These are phyloP conservation scores for Enteromius radiatus DNA, from an alignment of 2,797 vertebrate genomes.

Conservation along the genomic window DNA sequence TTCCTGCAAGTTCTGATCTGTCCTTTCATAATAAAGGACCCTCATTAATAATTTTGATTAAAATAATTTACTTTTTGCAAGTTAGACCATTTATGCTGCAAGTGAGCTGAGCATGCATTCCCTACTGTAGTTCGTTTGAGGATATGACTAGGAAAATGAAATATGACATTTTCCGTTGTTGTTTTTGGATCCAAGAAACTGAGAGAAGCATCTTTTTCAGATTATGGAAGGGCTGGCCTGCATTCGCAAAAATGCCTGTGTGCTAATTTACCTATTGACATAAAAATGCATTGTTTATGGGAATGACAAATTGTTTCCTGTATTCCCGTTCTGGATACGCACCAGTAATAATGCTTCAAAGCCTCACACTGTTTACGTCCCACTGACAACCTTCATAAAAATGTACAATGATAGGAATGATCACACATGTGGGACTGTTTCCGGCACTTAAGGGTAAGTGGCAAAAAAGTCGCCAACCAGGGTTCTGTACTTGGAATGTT, in stretches of 20 bases:
- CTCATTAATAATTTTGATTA: too few species aligned
- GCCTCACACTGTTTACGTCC: not conserved
- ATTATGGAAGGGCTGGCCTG: constrained; percentile 25
- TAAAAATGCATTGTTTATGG: constrained; percentile 37
- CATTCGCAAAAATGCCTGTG: constrained; percentile 2
- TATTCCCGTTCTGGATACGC: not conserved
- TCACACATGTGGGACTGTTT: constrained; percentile 24
- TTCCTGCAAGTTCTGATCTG: not conserved
- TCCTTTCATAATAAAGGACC: not conserved
- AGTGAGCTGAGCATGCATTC: not conserved
- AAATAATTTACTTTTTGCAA: not conserved
- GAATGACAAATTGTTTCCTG: constrained; percentile 30
- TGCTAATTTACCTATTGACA: constrained; percentile 38
- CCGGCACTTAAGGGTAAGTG: not conserved
- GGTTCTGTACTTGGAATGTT: not conserved
- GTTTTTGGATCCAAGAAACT: not conserved
- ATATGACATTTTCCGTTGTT: constrained; percentile 16
- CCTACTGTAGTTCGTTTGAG: constrained; percentile 1
- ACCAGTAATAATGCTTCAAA: constrained; percentile 22
- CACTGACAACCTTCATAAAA: constrained; percentile 20
- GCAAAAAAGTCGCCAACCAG: not conserved
- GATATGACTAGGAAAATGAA: not conserved
- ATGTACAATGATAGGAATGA: constrained; percentile 15
- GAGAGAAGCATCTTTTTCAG: constrained; percentile 25
- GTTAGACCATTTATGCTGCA: not conserved